These are phyloP conservation scores for Syngnathus floridae DNA, from an alignment of 2,113 vertebrate species.

Conservation along the genomic window DNA sequence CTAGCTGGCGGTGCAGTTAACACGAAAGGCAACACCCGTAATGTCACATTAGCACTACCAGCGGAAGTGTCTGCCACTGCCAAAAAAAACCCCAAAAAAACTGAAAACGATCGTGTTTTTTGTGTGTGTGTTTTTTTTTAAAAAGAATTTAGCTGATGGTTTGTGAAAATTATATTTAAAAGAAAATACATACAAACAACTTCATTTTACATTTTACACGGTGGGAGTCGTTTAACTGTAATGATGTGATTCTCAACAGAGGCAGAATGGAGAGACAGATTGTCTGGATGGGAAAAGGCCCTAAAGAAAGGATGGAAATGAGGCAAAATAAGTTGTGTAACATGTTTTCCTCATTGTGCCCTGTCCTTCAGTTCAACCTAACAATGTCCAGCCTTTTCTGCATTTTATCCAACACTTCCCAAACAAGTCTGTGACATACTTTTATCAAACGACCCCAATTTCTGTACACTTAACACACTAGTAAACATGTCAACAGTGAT, in stretches of 20 bases:
- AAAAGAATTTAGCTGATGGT: not conserved
- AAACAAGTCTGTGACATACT: not conserved
- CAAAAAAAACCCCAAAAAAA: too few relatives aligned
- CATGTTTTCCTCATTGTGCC: conserved; percentile 13
- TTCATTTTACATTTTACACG: not conserved
- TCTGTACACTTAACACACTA: not conserved
- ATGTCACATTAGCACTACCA: conserved; percentile 20
- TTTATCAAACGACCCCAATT: not conserved
- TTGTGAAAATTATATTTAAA: not conserved
- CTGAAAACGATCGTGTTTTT: too few relatives aligned
- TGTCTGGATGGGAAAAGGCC: conserved; percentile 22
- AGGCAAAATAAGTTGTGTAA: conserved; percentile 21
- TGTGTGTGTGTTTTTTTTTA: not conserved
- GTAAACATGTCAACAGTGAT: not conserved
- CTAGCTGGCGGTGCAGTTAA: conserved; percentile 19
- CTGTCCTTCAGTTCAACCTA: conserved; percentile 28
- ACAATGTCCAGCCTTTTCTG: conserved; percentile 20
- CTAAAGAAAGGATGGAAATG: conserved; percentile 23
- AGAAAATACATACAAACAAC: not conserved
- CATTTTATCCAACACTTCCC: not conserved
- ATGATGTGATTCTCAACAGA: conserved; percentile 14
- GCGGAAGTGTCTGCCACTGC: not conserved
- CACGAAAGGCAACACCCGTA: conserved; percentile 1
- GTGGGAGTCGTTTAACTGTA: not conserved
- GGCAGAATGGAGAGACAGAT: conserved; percentile 36